Evolutionary conservation across 2,888 invertebrate species (phyloP), one percentile per base, ranked within the genome.

Genomic region (Aricia artaxerxes): DNA sequence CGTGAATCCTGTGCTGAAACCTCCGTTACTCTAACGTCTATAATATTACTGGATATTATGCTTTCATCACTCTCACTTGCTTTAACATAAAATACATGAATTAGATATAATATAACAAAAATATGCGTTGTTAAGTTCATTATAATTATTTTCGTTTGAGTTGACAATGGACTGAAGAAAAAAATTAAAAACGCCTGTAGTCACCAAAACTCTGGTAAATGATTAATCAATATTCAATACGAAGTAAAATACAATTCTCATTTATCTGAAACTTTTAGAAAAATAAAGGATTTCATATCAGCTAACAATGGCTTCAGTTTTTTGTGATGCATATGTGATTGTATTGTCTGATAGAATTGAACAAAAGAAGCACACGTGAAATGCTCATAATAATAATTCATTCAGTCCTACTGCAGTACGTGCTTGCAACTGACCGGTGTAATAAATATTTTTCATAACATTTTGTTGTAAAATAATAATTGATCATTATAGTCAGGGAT

Each of bases 261-360:
- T 6, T 61, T 13, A 61, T 2, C n/a, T n/a, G 24, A 61, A 61
- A 24, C n/a, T 61, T n/a, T 24, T 64, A 9, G 7, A 24, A 61
- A 61, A 61, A 61, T 5, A 9, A 38, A 69, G 13, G 2, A 35
- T 13, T 69, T 31, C 31, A 13, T 69, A 31, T 35, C 5, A 49
- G 49, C 2, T 35, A 76, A 76, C 76, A 76, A 76, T 76, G 76
- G 76, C 31, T 53, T 6, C 7, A 13, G 16, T 31, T 53, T 76
- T 76, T 76, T 75, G 40, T 76, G 31, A 69, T 35, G 5, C 16
- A 35, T 24, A 24, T 75, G 11, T 44, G 11, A 49, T 49, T 16
- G 40, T 44, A 44, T 73, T 44, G 64, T 11, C 61, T 57, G 53
- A 53, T 53, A 53, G 53, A 53, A 53, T 9, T 16, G 16, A 57